Conservation (phyloP, 2,113 vertebrate genomes). For the Anguilla rostrata region DNA sequence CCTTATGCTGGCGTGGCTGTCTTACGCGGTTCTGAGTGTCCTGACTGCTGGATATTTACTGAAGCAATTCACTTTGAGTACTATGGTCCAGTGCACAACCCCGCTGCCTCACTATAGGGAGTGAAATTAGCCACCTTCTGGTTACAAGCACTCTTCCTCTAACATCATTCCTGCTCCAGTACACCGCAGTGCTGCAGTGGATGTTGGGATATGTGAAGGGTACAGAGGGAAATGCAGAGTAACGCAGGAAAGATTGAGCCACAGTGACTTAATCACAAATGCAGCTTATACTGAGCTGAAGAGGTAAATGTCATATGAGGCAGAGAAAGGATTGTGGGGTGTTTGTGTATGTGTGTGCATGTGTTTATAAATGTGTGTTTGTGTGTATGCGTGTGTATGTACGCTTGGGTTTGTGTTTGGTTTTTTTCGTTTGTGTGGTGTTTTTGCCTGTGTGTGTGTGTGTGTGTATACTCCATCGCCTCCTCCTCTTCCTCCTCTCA, state of each 20-base stretch:
- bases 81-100: neutral
- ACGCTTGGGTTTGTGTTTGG: slow-evolving; percentile 17
- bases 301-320: too few species aligned
- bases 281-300: too few species aligned
- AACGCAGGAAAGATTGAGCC: too few species aligned
- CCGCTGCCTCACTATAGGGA: neutral
- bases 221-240: neutral
- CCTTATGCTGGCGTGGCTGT: neutral
- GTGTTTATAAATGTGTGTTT: neutral
- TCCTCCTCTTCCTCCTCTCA: neutral
- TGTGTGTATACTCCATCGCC: slow-evolving; percentile 20
- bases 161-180: neutral
- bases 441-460: slow-evolving; percentile 8
- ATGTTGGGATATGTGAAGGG: neutral
- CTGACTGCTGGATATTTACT: neutral
- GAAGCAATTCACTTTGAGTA: neutral
- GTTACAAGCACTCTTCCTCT: neutral
- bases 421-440: slow-evolving; percentile 6
- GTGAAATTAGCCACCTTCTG: neutral
- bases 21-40: neutral
- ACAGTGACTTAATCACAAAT: too few species aligned
- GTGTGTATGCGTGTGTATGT: neutral
- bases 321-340: too few species aligned
- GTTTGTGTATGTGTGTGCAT: too few species aligned
- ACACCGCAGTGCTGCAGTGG: neutral